Base-by-base conservation (phyloP, 2,797 vertebrate genomes). In the Ibycter americanus region DNA sequence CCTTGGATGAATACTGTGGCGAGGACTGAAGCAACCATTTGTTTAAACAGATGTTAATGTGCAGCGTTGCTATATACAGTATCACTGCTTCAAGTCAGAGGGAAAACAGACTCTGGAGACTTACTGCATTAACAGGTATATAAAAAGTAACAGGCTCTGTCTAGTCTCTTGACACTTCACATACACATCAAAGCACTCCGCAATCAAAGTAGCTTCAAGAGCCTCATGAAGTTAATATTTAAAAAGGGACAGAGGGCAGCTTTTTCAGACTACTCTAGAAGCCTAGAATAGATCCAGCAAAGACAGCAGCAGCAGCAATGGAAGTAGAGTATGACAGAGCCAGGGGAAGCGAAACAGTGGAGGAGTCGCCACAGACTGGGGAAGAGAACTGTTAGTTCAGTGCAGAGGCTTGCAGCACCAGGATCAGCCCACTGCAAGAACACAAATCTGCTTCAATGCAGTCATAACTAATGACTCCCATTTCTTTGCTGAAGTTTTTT, bases 221-320 rank as follows among this genome's bases (percentile, higher is more conserved):
- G 62, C 73, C 49, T 89, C 34, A 22, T 15, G 63, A 89, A 94
- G 63, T 92, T 93, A 97, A 87, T 95, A 88, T 93, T 96, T 94
- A 63, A 97, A 90, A 85, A 93, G 76, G 85, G 72, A 91, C 47
- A 94, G 83, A 89, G 25, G 3, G 63, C 26, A 90, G 78, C 34
- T 87, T 94, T 82, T 86, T 47, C 85, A 93, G 89, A 86, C 61
- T 96, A 32, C 71, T 87, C 71, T 44, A 90, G 91, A 92, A 89
- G 52, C 55, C 56, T 27, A 83, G 59, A 79, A 91, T 63, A 93
- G 59, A 94, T 40, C 38, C 52, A 76, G 76, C 22, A 68, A 88
- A 70, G n/a, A 68, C 32, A 66, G 36, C 67, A 55, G 8, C 67
- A 77, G 27, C 67, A 32, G 34, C 7, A 3, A 25, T 46, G 52